A percentile compares a stretch with the other conserved stretches of the same genome.
These are phyloP conservation scores for Carpatolechia fugitivella DNA, from an alignment of 2,888 invertebrate genomes.

Conservation along the genomic window DNA sequence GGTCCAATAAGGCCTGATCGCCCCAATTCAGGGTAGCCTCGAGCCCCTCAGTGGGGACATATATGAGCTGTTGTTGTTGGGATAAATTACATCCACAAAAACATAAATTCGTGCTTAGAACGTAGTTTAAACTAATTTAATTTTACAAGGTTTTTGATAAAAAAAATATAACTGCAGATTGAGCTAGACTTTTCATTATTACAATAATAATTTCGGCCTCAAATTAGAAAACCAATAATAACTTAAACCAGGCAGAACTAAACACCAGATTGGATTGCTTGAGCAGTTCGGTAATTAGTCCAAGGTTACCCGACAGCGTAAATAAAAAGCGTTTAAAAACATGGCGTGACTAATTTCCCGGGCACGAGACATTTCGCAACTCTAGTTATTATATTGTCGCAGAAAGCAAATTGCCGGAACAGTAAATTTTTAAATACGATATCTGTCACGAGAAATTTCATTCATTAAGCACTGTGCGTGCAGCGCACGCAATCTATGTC, in stretches of 20 bases:
- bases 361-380: slow-evolving; percentile 54
- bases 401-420: slow-evolving; percentile 42
- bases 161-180: no score
- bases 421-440: slow-evolving; percentile 14
- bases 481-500: not conserved
- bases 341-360: slow-evolving; percentile 46
- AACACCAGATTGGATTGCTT: slow-evolving; percentile 29
- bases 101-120: no score
- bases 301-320: slow-evolving; percentile 57
- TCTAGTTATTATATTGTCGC: slow-evolving; percentile 27
- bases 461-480: not conserved
- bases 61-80: no score
- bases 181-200: no score
- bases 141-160: no score
- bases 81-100: no score
- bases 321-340: slow-evolving; percentile 42
- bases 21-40: no score
- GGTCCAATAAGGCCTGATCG: no score
- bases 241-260: not conserved
- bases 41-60: no score
- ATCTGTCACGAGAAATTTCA: not conserved
- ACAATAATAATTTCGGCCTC: not conserved
- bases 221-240: not conserved
- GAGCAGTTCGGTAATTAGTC: slow-evolving; percentile 53
- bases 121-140: no score